phyloP scores from a whole-genome alignment of 2,113 vertebrate genomes.

The Cairina moschata region DNA sequence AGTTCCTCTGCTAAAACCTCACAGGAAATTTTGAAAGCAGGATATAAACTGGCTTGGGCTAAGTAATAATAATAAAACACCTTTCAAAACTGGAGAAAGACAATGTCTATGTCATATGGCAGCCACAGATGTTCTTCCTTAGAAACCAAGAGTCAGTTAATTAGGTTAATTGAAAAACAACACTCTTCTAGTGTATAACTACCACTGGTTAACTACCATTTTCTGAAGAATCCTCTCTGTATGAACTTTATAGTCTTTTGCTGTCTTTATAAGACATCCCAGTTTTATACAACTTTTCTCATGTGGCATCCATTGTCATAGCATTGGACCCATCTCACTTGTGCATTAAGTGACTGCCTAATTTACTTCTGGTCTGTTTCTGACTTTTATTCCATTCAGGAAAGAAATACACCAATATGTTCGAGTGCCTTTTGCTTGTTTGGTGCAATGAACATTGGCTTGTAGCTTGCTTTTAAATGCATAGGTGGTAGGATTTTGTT shows the following conservation, averaged over 20 bases:
- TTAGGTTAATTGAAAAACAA: not conserved
- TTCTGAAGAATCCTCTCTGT: not conserved
- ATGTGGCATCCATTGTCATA: accelerated
- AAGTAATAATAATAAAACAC: too few species aligned
- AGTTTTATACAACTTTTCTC: not conserved
- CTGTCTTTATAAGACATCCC: not conserved
- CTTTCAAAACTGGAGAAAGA: not conserved
- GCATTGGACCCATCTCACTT: accelerated
- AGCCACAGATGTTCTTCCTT: not conserved
- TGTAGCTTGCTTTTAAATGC: not conserved
- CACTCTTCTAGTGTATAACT: not conserved
- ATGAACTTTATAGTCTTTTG: not conserved
- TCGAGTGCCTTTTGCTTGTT: not conserved
- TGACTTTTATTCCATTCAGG: not conserved
- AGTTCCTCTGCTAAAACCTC: not conserved
- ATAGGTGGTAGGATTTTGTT: not conserved
- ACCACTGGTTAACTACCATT: not conserved
- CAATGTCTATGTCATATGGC: not conserved
- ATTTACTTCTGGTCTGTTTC: not conserved
- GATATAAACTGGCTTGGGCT: not conserved
- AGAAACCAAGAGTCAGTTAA: not conserved
- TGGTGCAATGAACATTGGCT: not conserved
- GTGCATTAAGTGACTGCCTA: not conserved
- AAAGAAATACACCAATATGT: not conserved
- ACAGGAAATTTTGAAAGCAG: not conserved